phyloP scores from a whole-genome alignment of 2,113 vertebrate species.

The Loxodonta africana region DNA sequence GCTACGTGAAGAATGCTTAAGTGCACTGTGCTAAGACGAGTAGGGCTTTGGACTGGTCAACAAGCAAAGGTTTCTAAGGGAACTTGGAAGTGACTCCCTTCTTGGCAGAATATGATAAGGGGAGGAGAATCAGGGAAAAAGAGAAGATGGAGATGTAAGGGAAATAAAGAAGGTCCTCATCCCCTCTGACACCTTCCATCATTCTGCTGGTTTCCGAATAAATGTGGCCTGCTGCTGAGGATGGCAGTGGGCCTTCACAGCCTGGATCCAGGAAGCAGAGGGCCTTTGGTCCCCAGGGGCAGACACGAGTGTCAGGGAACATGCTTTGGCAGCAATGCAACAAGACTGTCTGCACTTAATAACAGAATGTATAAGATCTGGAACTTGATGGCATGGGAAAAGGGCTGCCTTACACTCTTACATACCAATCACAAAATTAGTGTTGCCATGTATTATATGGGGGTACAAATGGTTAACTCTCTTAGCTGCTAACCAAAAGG shows the following conservation, averaged over 20 bases:
- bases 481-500: background rate
- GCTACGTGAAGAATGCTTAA: background rate
- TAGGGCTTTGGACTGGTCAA: background rate
- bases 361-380: background rate
- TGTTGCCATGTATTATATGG: background rate
- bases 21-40: background rate
- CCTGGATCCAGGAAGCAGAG: background rate
- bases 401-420: background rate
- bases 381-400: background rate
- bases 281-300: background rate
- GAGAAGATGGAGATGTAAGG: background rate
- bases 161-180: background rate
- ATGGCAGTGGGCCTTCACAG: background rate
- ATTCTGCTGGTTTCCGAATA: constrained; percentile 1
- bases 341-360: background rate
- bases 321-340: background rate
- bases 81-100: background rate
- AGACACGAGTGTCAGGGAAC: background rate
- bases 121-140: background rate
- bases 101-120: background rate
- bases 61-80: background rate
- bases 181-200: background rate
- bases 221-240: background rate
- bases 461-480: background rate
- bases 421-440: background rate